Evolutionary conservation across 2,888 invertebrate species (phyloP).

Genomic region (Drosophila mimica): DNA sequence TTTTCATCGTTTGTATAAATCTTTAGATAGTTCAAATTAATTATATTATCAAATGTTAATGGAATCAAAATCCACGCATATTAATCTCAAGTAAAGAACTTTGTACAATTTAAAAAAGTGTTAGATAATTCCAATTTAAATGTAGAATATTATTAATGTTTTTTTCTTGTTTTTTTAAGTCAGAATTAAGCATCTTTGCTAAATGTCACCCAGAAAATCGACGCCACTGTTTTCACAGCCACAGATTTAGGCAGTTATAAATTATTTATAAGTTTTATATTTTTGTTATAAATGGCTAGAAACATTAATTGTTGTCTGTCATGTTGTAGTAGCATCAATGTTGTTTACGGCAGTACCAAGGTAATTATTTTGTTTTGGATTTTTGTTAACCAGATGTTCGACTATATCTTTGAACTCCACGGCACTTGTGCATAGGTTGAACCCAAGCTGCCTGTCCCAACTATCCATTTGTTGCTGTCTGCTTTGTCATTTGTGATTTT

Average conservation of each 20-base stretch:
- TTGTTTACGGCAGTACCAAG: constrained; percentile 59
- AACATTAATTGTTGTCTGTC: constrained; percentile 45
- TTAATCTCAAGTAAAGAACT: background rate
- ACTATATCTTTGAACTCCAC: constrained; percentile 71
- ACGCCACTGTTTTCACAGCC: constrained; percentile 30
- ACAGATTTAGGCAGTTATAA: constrained; percentile 37
- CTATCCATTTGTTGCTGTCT: constrained; percentile 16
- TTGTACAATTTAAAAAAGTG: background rate
- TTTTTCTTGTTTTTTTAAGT: no score
- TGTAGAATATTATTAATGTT: background rate
- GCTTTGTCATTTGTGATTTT: constrained; percentile 36
- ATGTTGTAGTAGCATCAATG: constrained; percentile 70
- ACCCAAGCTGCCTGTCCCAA: constrained; percentile 17
- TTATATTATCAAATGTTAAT: background rate
- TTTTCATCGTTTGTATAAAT: background rate
- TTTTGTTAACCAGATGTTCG: constrained; percentile 38
- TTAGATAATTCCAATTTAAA: background rate
- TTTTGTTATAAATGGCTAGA: constrained; percentile 29
- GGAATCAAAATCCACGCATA: background rate
- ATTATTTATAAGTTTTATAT: constrained; percentile 48
- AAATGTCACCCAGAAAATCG: constrained; percentile 18
- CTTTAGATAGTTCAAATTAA: background rate
- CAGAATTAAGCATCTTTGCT: no score
- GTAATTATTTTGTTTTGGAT: constrained; percentile 63
- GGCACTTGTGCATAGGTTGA: constrained; percentile 47